Evolutionary conservation across 2,113 vertebrate species (phyloP).

Genomic region (Ceyx margarethae): DNA sequence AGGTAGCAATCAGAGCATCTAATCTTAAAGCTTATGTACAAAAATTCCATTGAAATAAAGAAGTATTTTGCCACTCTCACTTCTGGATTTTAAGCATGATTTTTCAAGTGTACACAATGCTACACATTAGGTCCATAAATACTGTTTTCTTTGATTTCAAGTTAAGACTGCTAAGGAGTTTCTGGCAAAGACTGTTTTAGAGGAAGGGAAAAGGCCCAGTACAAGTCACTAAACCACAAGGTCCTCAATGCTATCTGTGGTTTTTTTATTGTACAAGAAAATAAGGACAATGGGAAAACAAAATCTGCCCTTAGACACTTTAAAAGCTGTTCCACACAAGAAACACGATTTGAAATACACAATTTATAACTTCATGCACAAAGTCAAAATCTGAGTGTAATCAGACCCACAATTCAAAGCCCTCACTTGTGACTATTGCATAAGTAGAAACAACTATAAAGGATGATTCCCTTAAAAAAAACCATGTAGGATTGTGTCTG

Average conservation of each 20-base stretch:
- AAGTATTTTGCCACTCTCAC: background rate
- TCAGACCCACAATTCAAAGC: background rate
- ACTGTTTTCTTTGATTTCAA: background rate
- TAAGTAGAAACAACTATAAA: background rate
- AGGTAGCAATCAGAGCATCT: background rate
- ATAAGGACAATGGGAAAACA: background rate
- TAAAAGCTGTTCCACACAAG: background rate
- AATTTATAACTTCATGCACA: background rate
- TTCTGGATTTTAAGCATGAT: background rate
- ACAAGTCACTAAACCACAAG: background rate
- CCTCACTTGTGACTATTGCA: background rate
- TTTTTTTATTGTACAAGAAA: background rate
- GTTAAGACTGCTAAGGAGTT: background rate
- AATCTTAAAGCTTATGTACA: background rate
- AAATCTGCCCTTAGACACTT: background rate
- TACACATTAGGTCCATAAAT: background rate
- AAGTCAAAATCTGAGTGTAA: background rate
- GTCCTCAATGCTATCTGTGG: background rate
- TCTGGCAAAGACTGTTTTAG: background rate
- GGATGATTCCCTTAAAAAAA: background rate
- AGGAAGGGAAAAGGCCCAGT: background rate
- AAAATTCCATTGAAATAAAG: background rate
- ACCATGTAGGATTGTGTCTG: background rate
- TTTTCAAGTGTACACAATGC: background rate
- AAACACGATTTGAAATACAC: background rate